Evolutionary conservation across 1,140 invertebrate genomes (phyloP).

Genomic region (Globodera rostochiensis): DNA sequence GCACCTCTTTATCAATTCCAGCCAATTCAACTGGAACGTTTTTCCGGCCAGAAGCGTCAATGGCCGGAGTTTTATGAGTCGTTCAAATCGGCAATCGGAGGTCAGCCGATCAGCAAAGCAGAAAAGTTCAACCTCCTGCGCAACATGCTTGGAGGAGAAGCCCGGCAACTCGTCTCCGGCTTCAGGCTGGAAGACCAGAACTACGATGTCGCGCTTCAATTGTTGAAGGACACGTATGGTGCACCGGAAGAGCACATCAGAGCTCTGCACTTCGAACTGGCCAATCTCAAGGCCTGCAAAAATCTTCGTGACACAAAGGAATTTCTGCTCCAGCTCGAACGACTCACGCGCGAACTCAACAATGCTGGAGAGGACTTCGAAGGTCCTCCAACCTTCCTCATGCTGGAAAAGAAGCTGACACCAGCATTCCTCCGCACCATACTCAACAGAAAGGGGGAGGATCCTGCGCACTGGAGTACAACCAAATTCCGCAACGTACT

Average conservation of each 20-base stretch:
- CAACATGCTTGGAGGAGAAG: not conserved
- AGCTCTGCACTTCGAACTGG: not conserved
- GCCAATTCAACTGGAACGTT: too few species aligned
- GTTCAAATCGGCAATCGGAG: not conserved
- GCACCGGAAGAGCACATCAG: not conserved
- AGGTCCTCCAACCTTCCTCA: not conserved
- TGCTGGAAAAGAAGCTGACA: constrained; percentile 5
- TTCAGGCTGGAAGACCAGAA: not conserved
- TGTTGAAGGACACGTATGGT: not conserved
- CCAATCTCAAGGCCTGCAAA: constrained; percentile 6
- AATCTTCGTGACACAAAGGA: constrained; percentile 1
- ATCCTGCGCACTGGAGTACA: constrained; percentile 6
- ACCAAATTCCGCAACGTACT: not conserved
- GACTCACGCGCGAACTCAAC: not conserved
- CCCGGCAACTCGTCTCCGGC: not conserved
- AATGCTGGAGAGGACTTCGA: constrained; percentile 11
- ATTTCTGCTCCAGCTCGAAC: not conserved
- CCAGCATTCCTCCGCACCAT: constrained; percentile 1
- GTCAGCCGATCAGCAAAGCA: not conserved
- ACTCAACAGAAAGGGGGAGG: not conserved
- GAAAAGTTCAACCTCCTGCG: not conserved
- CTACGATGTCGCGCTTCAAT: not conserved
- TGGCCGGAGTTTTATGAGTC: not conserved
- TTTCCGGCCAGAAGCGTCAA: not conserved
- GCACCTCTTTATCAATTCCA: not conserved